Percentiles rank a stretch among this genome's conserved stretches.
phyloP scores from a whole-genome alignment of 2,888 invertebrate species.

The Dromius quadrimaculatus region DNA sequence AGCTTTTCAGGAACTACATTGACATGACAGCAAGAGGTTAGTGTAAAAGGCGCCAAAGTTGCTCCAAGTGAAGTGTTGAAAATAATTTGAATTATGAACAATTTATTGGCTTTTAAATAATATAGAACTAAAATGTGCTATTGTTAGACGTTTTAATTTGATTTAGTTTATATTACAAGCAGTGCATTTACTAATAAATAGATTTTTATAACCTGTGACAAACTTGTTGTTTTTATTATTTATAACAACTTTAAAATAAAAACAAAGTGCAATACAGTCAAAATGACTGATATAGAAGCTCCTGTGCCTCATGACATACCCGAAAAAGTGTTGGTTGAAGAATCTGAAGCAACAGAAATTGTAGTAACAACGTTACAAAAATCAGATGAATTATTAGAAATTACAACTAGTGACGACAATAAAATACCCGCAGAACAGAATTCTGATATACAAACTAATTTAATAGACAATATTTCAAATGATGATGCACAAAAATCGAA shows the following conservation, averaged over 20 bases:
- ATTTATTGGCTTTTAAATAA: conserved; percentile 10
- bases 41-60: conserved; percentile 2
- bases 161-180: too few relatives aligned
- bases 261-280: background rate
- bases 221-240: background rate
- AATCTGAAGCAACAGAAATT: background rate
- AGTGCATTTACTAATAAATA: too few relatives aligned
- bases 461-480: too few relatives aligned
- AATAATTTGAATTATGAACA: background rate
- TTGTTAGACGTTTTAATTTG: background rate
- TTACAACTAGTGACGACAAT: too few relatives aligned
- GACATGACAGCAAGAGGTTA: background rate
- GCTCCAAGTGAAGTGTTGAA: background rate
- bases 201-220: conserved; percentile 2
- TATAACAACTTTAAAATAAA: background rate
- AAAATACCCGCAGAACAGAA: too few relatives aligned
- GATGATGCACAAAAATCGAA: too few relatives aligned
- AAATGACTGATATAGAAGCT: background rate
- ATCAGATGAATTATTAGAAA: too few relatives aligned
- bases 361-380: background rate
- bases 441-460: too few relatives aligned
- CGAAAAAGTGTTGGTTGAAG: background rate
- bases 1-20: background rate
- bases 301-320: background rate
- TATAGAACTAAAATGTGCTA: background rate